Base-by-base conservation (phyloP, 2,797 vertebrate species). In the Protonibea diacanthus region DNA sequence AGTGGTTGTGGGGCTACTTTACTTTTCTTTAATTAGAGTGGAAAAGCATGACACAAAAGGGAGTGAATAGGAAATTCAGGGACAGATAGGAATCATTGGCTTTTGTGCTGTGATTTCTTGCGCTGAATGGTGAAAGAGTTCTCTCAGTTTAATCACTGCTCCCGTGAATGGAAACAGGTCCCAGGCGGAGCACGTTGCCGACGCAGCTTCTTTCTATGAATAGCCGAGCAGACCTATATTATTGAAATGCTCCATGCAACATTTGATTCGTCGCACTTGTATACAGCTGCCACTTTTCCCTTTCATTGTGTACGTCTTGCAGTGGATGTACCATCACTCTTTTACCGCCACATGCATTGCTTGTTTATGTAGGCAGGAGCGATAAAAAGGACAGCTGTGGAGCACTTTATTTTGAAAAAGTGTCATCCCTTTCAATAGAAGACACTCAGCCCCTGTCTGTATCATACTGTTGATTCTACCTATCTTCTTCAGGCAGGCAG, bases 381-480 rank as follows among this genome's bases (percentile, higher is more conserved):
- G 87, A 91, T 93, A 92, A 94, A 95, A 93, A 88, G 91, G 91
- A 92, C 94, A 95, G 94, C 92, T 95, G 93, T 84, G 89, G 80
- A 81, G 82, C 72, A 65, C 82, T 92, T 92, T 90, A 90, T 92
- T 92, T 90, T 60, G 56, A 81, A 83, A 88, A 91, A 93, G 86
- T 90, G 82, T 90, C 85, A 92, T 92, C 86, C 64, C 75, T 80
- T 86, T 93, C 87, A 90, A 78, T 77, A 59, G 75, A 80, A 85
- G 76, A 73, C 74, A 78, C 79, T 88, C 85, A 82, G 81, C 81
- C 72, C 23, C 80, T 82, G 89, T 81, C 86, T 73, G 25, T 77
- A 78, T 86, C 80, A 64, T 59, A n/a, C 53, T 55, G 82, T 72
- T 71, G 86, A 85, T 91, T 92, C 86, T 73, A 82, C 83, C 71